Evolutionary conservation across 2,797 vertebrate genomes (phyloP).

Genomic region (Otus scops): DNA sequence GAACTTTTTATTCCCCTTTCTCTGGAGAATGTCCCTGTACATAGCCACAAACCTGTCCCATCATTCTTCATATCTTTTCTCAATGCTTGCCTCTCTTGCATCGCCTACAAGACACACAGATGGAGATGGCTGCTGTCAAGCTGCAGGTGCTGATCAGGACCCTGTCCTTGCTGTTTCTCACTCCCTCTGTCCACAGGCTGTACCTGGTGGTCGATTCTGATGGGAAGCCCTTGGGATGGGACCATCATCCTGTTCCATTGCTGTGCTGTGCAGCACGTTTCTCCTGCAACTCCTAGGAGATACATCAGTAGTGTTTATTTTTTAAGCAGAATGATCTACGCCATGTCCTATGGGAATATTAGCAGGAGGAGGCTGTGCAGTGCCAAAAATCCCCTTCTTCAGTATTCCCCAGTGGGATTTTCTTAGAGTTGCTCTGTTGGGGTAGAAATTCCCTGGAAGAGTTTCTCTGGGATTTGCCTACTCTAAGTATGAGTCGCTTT

Average conservation of each 20-base stretch:
- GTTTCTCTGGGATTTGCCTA: background rate
- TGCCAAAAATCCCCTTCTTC: background rate
- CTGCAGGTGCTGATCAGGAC: background rate
- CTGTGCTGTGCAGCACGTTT: rapidly evolving
- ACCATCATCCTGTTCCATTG: background rate
- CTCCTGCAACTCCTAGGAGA: background rate
- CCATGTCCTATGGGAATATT: background rate
- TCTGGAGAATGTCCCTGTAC: background rate
- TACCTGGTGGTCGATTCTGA: background rate
- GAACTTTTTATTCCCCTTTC: background rate
- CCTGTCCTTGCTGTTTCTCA: background rate
- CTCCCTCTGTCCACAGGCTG: background rate
- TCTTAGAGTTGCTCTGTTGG: background rate
- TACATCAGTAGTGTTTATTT: background rate
- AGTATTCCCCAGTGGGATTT: background rate
- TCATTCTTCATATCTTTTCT: background rate
- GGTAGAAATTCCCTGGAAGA: background rate
- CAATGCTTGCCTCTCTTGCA: rapidly evolving
- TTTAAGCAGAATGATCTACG: background rate
- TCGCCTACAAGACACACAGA: background rate
- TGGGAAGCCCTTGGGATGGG: background rate
- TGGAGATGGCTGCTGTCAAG: rapidly evolving
- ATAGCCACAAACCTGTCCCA: background rate
- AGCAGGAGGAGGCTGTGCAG: background rate
- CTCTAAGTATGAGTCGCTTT: rapidly evolving